Evolutionary conservation across 2,113 vertebrate species (phyloP).

Genomic region (Microcebus ravelobensis): DNA sequence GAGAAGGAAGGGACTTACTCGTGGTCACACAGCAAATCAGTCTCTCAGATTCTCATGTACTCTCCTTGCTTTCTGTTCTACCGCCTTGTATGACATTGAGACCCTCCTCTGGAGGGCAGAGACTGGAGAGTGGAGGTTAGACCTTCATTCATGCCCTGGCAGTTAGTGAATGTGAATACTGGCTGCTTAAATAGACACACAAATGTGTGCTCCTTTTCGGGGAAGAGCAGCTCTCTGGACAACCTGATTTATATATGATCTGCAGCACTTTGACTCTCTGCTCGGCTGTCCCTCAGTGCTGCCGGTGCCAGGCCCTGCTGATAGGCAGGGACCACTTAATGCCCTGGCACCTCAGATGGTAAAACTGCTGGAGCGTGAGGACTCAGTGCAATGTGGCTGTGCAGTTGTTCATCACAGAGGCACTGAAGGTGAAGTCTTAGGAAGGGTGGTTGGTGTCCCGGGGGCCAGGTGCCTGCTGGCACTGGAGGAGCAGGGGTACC

Average conservation of each 20-base stretch:
- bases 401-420: neutral
- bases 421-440: conserved; percentile 48
- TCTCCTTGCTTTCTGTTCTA: neutral
- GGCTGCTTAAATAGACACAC: neutral
- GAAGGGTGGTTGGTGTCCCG: conserved; percentile 10
- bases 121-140: neutral
- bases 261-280: conserved; percentile 8
- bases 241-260: neutral
- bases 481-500: conserved; percentile 2
- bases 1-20: neutral
- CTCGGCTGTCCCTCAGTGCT: neutral
- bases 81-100: neutral
- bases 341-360: neutral
- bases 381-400: neutral
- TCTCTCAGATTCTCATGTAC: neutral
- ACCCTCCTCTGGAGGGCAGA: neutral
- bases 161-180: neutral
- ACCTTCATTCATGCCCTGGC: neutral
- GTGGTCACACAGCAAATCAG: neutral
- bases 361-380: neutral
- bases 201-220: neutral
- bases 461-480: conserved; percentile 20
- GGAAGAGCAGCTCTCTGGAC: neutral
- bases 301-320: neutral
- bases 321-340: conserved; percentile 14